phyloP scores from a whole-genome alignment of 2,113 vertebrate genomes.

The Naja naja region DNA sequence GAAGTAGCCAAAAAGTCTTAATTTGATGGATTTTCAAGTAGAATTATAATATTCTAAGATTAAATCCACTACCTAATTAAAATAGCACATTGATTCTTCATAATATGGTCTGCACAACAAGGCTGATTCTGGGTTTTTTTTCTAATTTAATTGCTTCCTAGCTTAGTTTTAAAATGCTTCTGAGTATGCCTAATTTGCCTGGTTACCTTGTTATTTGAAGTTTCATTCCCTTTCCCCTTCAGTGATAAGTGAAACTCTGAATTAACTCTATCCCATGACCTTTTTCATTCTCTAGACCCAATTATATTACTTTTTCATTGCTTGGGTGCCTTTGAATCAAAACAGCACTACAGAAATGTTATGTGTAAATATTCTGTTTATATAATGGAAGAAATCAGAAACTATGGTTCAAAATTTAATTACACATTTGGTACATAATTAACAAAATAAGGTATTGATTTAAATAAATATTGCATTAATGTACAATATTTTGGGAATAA shows the following conservation, averaged over 20 bases:
- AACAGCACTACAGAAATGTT: neutral
- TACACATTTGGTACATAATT: neutral
- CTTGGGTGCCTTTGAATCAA: neutral
- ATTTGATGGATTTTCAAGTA: neutral
- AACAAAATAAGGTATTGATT: neutral
- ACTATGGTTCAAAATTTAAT: neutral
- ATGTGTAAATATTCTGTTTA: neutral
- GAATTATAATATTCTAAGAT: neutral
- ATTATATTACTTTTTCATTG: neutral
- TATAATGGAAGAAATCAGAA: neutral
- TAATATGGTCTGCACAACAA: neutral
- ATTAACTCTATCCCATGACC: neutral
- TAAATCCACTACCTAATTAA: neutral
- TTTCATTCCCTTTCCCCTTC: neutral
- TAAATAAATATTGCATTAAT: neutral
- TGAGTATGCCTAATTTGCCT: neutral
- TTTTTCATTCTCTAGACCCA: neutral
- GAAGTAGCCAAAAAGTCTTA: neutral
- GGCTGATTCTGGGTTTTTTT: neutral
- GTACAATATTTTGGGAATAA: neutral
- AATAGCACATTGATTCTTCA: slow-evolving; percentile 27
- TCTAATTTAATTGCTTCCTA: neutral
- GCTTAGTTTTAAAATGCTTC: neutral
- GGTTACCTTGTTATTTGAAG: neutral
- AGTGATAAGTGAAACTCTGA: neutral